Percentiles rank a stretch among this genome's conserved stretches.
phyloP scores from a whole-genome alignment of 1,140 invertebrate genomes.

The Phymastichus coffea region DNA sequence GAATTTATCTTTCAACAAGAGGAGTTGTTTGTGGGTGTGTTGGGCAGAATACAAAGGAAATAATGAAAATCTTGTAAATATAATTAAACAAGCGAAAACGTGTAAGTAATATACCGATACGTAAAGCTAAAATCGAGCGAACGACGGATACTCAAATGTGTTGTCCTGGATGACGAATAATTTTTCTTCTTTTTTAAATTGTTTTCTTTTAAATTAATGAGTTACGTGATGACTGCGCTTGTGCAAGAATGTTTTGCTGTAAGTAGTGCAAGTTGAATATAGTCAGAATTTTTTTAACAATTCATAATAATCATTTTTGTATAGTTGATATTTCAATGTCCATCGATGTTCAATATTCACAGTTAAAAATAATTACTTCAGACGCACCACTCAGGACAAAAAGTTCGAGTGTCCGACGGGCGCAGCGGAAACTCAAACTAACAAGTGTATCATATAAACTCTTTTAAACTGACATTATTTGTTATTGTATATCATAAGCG shows the following conservation, averaged over 20 bases:
- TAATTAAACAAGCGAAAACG: slow-evolving; percentile 24
- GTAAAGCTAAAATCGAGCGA: slow-evolving; percentile 12
- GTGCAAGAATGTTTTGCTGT: too few relatives aligned
- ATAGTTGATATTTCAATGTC: too few relatives aligned
- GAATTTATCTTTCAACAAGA: too few relatives aligned
- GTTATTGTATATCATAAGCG: slow-evolving; percentile 43
- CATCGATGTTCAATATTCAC: too few relatives aligned
- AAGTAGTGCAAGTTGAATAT: neutral
- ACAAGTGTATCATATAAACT: slow-evolving; percentile 50
- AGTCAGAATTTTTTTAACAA: too few relatives aligned
- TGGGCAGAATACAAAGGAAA: too few relatives aligned
- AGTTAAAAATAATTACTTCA: too few relatives aligned
- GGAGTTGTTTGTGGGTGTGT: too few relatives aligned
- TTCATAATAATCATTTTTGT: too few relatives aligned
- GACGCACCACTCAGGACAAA: neutral
- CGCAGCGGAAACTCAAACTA: slow-evolving; percentile 35
- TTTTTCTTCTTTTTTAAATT: neutral
- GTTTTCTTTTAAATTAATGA: slow-evolving; percentile 1
- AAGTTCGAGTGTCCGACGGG: slow-evolving; percentile 28
- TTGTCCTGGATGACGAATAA: too few relatives aligned
- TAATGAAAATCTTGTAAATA: too few relatives aligned
- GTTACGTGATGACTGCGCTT: too few relatives aligned
- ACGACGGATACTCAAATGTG: slow-evolving; percentile 9
- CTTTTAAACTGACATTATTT: slow-evolving; percentile 49
- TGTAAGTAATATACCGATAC: slow-evolving; percentile 21